Percentiles rank a stretch among this genome's conserved stretches.
phyloP scores from a whole-genome alignment of 2,113 vertebrate species.

The Peromyscus californicus region DNA sequence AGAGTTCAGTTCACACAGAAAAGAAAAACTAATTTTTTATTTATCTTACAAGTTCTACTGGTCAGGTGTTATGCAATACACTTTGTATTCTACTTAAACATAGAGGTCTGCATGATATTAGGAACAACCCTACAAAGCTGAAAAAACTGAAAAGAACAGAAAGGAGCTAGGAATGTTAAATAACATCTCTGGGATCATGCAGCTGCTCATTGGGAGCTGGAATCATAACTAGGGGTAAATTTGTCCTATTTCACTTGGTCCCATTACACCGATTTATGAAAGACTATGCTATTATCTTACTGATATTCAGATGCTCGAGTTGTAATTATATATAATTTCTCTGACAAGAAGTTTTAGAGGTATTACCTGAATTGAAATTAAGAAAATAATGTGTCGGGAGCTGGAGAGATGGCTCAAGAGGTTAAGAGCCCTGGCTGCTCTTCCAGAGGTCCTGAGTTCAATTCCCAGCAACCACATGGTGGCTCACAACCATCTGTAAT shows the following conservation, averaged over 20 bases:
- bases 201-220: neutral
- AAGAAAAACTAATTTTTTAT: neutral
- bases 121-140: neutral
- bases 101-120: slow-evolving; percentile 6
- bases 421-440: too few species aligned
- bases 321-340: neutral
- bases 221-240: neutral
- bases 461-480: too few species aligned
- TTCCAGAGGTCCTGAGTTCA: too few species aligned
- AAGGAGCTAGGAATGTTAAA: neutral
- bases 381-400: neutral
- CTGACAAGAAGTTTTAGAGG: neutral
- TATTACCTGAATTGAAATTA: neutral
- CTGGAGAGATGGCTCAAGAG: too few species aligned
- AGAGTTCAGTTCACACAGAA: neutral
- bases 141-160: neutral
- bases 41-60: neutral
- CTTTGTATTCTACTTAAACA: neutral
- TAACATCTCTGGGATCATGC: neutral
- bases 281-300: neutral
- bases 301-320: neutral
- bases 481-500: too few species aligned
- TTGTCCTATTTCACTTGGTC: neutral
- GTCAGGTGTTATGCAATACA: neutral
- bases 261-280: neutral